Base-by-base conservation (phyloP, 2,113 vertebrate species). In the Xiphorhynchus elegans region DNA sequence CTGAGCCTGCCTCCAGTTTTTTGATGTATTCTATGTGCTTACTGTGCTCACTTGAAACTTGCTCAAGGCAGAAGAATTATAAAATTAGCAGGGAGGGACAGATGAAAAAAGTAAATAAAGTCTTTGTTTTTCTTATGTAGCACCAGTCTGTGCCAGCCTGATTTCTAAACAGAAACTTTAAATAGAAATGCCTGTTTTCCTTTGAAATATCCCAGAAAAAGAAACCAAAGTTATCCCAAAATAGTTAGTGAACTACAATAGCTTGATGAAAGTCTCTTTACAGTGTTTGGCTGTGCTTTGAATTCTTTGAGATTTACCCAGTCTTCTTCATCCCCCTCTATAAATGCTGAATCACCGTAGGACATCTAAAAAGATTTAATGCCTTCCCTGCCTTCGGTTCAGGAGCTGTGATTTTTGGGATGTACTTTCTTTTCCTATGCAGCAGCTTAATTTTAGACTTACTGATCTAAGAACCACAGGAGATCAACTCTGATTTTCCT, bases 171-270 rank as follows among this genome's bases (percentile, higher is more conserved):
- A 68, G 81, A 53, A 77, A 73, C 87, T 90, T 95, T 52, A 93
- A 93, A 96, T 93, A 96, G 88, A 93, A 96, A 59, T 68, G 39
- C 47, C 5, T 83, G 40, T 46, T 93, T 95, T 66, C 37, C 55
- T 95, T 89, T 92, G 69, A 95, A 94, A 86, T 81, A 93, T 75
- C 80, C 47, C 64, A 92, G 88, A 80, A 93, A 90, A 96, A 89
- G 82, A 95, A 94, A 93, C 47, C 47, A n/a, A 88, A 88, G 70
- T 82, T 90, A 53, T 59, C 90, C 82, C 80, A 69, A 75, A 95
- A 94, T 94, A 96, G 75, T 94, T 66, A 44, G 52, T 2, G 7
- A 84, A 55, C 82, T 95, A 81, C 76, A 84, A 44, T 72, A 75
- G 52, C 67, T 40, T 50, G 87, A 83, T 88, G 35, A 94, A 90